These are phyloP conservation scores for Ia io DNA, from an alignment of 2,113 vertebrate species.

Conservation along the genomic window DNA sequence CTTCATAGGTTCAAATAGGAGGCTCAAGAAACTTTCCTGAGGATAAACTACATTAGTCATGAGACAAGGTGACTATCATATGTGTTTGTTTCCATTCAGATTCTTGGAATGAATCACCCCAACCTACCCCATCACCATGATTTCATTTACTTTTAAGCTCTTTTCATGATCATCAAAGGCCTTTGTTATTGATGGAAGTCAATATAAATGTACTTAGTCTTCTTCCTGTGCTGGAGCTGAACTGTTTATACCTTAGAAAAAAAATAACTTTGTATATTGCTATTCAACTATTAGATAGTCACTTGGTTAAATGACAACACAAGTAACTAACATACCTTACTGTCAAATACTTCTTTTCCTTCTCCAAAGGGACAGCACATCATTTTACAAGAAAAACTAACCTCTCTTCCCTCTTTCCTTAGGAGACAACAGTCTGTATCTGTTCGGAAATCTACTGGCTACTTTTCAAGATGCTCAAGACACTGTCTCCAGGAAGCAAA, in stretches of 20 bases:
- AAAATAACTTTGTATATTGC: neutral
- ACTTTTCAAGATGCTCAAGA: neutral
- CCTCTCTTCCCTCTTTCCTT: neutral
- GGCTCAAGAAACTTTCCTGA: neutral
- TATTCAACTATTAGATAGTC: neutral
- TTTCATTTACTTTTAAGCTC: neutral
- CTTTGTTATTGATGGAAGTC: neutral
- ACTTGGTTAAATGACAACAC: neutral
- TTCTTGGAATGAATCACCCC: neutral
- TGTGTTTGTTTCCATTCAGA: neutral
- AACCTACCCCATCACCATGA: neutral
- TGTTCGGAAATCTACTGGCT: neutral
- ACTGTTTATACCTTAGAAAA: neutral
- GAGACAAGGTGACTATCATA: neutral
- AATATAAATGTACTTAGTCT: neutral
- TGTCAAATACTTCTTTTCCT: neutral
- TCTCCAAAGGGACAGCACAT: neutral
- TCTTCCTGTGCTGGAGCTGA: neutral
- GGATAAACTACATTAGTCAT: neutral
- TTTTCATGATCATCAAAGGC: neutral
- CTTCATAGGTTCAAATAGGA: neutral
- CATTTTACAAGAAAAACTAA: neutral
- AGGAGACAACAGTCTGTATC: neutral
- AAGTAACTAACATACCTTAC: neutral
- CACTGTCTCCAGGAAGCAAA: neutral